Base-by-base conservation (phyloP, 2,797 vertebrate genomes). In the Microhierax caerulescens region DNA sequence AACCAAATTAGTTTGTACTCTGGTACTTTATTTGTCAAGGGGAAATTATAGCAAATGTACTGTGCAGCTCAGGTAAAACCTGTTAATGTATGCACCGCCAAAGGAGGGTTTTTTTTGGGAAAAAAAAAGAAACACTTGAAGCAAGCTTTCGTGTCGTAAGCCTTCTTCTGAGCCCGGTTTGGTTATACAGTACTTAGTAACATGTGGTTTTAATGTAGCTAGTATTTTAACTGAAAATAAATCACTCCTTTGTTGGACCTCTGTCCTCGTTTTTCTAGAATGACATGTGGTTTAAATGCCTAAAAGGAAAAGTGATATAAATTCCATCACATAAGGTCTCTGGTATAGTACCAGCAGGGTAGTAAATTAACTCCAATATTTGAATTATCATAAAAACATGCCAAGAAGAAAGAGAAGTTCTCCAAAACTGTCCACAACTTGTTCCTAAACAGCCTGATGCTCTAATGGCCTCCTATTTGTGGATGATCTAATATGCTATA, bases 161-260 rank as follows among this genome's bases (percentile, higher is more conserved):
- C 54, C 63, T 63, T 56, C 76, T 88, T 88, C 72, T 84, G 47
- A 85, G 36, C 41, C 75, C 67, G 77, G 83, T 85, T 95, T 80
- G 78, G 95, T 96, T 89, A 79, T 85, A 89, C 81, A 63, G 92
- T 94, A 68, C 92, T 91, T 93, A 84, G 85, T 93, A 85, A 93
- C 93, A 86, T 95, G 95, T 97, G 98, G 96, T 97, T 98, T 98
- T 96, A 96, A 92, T 97, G 96, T 43, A 95, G 94, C 39, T 90
- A 96, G 94, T 91, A 88, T 97, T 98, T 97, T 95, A 90, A 92
- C 97, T 80, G 91, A 97, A 97, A 94, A 96, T 96, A 96, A 97
- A 97, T 94, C 94, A 93, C 67, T 80, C 80, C 84, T 94, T 95
- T 90, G 92, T 96, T 94, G 96, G 93, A 94, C 83, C 70, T 94